Evolutionary conservation across 2,797 vertebrate genomes (phyloP).

Genomic region (Cuculus canorus): DNA sequence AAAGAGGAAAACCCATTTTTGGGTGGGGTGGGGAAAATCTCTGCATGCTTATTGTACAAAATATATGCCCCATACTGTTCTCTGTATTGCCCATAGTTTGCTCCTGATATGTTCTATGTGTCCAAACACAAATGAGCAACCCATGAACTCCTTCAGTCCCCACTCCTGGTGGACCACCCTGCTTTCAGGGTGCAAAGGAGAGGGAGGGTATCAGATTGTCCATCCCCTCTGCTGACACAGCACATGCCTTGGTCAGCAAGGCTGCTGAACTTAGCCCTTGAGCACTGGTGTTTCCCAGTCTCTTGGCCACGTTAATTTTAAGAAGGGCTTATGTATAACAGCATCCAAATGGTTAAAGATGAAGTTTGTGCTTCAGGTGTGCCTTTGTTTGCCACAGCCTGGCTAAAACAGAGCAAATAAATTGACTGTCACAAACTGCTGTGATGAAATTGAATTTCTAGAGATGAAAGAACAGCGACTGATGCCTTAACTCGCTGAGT

Average conservation of each 20-base stretch:
- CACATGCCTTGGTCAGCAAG: neutral
- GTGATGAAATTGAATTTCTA: neutral
- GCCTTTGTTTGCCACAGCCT: neutral
- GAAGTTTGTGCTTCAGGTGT: neutral
- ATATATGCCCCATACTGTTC: neutral
- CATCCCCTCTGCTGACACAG: neutral
- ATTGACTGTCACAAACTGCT: neutral
- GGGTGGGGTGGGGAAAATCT: conserved; percentile 28
- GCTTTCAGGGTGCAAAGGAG: neutral
- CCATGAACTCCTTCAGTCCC: neutral
- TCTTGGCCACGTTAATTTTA: neutral
- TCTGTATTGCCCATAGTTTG: neutral
- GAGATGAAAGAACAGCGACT: neutral
- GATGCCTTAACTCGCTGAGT: neutral
- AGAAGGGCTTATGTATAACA: neutral
- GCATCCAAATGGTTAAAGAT: conserved; percentile 24
- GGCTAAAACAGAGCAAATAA: neutral
- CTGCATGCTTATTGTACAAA: conserved; percentile 35
- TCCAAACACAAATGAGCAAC: neutral
- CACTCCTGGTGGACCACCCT: neutral
- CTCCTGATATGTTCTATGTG: neutral
- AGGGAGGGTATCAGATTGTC: neutral
- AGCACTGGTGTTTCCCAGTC: conserved; percentile 16
- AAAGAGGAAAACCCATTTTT: neutral
- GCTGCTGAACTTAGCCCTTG: neutral